Conservation (phyloP, 2,797 vertebrate species). For the Peromyscus aztecus region DNA sequence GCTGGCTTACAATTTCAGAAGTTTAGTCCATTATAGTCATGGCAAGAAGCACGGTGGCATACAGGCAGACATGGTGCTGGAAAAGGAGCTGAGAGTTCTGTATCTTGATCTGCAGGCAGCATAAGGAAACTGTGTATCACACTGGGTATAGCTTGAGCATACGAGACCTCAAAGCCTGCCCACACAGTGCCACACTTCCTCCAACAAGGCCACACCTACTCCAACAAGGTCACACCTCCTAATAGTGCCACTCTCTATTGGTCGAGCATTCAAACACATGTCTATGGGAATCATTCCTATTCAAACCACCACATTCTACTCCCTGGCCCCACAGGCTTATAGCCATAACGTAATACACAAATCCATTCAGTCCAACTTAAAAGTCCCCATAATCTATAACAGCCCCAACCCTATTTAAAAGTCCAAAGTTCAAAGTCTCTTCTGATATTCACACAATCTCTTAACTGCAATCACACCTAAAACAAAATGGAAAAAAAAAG, state of each 20-base stretch:
- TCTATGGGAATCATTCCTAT: neutral
- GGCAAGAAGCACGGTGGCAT: no score
- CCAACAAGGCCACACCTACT: neutral
- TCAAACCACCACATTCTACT: neutral
- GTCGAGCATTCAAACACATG: neutral
- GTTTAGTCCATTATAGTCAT: no score
- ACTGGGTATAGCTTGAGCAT: neutral
- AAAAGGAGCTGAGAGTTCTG: neutral
- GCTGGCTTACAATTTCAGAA: no score
- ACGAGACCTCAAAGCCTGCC: neutral
- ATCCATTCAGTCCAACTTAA: neutral
- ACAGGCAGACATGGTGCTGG: neutral
- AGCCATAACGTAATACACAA: neutral
- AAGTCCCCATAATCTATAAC: neutral
- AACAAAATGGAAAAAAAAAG: neutral
- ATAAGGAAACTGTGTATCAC: neutral
- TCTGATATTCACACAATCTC: neutral
- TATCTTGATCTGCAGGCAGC: neutral
- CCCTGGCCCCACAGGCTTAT: neutral
- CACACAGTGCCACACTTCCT: neutral
- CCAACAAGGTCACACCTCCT: neutral
- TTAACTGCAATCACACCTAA: neutral
- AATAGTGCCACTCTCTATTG: neutral
- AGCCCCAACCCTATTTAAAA: neutral
- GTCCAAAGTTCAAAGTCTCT: neutral